phyloP scores from a whole-genome alignment of 2,113 vertebrate species.

The Crotalus helleri region DNA sequence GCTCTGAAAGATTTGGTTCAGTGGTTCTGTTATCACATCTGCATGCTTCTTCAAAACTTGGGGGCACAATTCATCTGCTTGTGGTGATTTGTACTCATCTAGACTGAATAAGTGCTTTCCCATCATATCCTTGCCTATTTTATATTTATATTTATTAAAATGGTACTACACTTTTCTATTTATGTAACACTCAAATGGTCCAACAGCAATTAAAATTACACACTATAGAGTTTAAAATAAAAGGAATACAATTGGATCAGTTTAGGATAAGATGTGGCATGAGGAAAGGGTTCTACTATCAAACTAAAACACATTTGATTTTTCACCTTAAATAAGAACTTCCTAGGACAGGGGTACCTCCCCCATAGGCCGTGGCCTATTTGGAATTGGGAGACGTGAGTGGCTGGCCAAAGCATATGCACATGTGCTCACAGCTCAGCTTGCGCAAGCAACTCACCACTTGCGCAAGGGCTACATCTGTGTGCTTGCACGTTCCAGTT shows the following conservation, averaged over 20 bases:
- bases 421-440: not conserved
- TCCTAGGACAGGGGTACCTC: not conserved
- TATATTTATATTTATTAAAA: not conserved
- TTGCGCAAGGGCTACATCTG: accelerated
- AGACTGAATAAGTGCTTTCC: not conserved
- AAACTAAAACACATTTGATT: not conserved
- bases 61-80: not conserved
- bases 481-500: not conserved
- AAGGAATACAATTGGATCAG: not conserved
- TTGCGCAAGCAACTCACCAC: not conserved
- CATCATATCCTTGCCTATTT: not conserved
- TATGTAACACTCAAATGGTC: not conserved
- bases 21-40: not conserved
- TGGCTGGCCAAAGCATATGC: not conserved
- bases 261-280: not conserved
- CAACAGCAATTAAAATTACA: not conserved
- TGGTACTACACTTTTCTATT: not conserved
- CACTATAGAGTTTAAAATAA: not conserved
- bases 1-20: not conserved
- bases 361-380: not conserved
- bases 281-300: not conserved
- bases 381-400: not conserved
- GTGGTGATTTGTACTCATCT: not conserved
- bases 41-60: not conserved
- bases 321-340: not conserved